Percentiles rank a stretch among this genome's conserved stretches.
Conservation (phyloP, 2,797 vertebrate genomes). For the Enteromius unitaeniatus region DNA sequence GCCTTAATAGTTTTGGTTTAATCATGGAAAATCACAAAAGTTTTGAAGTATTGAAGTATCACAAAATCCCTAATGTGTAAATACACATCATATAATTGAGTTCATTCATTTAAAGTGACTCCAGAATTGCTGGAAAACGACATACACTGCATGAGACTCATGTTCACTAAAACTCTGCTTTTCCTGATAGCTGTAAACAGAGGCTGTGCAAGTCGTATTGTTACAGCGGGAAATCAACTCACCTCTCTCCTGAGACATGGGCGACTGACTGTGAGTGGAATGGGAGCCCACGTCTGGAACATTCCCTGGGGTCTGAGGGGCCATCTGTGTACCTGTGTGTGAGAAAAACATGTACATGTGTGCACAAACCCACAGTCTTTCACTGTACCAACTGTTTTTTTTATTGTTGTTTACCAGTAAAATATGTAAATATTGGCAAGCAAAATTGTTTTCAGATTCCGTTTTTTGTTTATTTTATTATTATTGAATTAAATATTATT, state of each 20-base stretch:
- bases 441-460: not conserved
- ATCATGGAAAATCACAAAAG: not conserved
- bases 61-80: not conserved
- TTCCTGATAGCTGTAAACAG: slow-evolving; percentile 29
- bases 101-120: slow-evolving; percentile 36
- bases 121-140: not conserved
- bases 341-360: not conserved
- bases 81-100: slow-evolving; percentile 46
- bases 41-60: not conserved
- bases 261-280: slow-evolving; percentile 87
- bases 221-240: slow-evolving; percentile 51
- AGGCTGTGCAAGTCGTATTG: not conserved
- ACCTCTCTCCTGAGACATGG: slow-evolving; percentile 95
- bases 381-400: not conserved
- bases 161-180: slow-evolving; percentile 28
- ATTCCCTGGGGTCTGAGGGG: slow-evolving; percentile 86
- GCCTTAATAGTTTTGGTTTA: not conserved
- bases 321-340: slow-evolving; percentile 85
- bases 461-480: not conserved
- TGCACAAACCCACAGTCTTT: slow-evolving; percentile 19
- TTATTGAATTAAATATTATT: not conserved
- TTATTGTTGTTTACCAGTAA: not conserved
- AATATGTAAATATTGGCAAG: not conserved
- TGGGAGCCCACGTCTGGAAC: slow-evolving; percentile 88
- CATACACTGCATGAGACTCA: not conserved